phyloP scores from a whole-genome alignment of 2,888 invertebrate genomes.

The Nebria salina region DNA sequence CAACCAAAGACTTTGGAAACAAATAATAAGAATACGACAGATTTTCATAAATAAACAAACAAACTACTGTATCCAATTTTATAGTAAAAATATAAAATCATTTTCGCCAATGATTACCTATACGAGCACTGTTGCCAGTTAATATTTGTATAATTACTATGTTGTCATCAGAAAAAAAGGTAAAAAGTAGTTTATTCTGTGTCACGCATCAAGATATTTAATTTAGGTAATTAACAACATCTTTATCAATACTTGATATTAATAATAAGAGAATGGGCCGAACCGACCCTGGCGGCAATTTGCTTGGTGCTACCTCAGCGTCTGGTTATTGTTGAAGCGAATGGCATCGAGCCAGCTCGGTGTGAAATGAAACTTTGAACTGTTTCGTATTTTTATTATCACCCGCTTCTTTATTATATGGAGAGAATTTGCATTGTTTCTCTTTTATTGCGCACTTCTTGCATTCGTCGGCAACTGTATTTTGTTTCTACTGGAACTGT shows the following conservation, averaged over 20 bases:
- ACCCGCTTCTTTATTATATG: conserved; percentile 54
- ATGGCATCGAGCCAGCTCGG: conserved; percentile 35
- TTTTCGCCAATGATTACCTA: background rate
- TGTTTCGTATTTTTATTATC: conserved; percentile 55
- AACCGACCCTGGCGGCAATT: conserved; percentile 29
- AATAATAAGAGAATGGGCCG: background rate
- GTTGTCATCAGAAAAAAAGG: background rate
- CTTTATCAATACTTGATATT: background rate
- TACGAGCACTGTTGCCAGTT: conserved; percentile 30
- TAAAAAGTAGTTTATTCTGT: background rate
- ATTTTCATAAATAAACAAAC: conserved; percentile 4
- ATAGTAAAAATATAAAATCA: too few species aligned
- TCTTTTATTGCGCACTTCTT: conserved; percentile 17
- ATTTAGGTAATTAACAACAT: too few species aligned
- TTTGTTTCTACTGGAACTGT: background rate
- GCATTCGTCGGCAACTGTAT: background rate
- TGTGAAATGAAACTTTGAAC: conserved; percentile 53
- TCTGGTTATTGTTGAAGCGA: conserved; percentile 26
- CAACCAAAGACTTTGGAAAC: conserved; percentile 6
- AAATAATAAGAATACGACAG: background rate
- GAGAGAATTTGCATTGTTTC: conserved; percentile 49
- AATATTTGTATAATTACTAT: conserved; percentile 39
- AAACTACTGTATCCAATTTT: background rate
- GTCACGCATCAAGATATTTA: too few species aligned
- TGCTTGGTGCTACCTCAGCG: background rate